Percentiles rank a stretch among this genome's conserved stretches.
Evolutionary conservation across 2,797 vertebrate species (phyloP).

Genomic region (Pseudochromis fuscus): DNA sequence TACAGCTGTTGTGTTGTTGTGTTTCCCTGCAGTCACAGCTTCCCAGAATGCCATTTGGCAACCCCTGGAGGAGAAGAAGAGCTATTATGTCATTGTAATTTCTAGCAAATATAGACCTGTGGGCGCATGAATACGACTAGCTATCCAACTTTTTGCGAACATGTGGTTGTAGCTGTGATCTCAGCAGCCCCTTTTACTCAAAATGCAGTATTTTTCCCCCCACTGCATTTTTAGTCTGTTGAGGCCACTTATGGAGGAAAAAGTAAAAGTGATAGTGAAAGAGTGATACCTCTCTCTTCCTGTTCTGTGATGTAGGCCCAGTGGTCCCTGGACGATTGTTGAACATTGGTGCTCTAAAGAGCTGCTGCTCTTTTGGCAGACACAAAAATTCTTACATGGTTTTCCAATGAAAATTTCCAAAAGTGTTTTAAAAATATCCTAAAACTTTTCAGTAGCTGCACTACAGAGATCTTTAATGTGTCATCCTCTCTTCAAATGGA

Average conservation of each 20-base stretch:
- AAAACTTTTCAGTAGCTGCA: background rate
- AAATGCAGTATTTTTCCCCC: conserved; percentile 33
- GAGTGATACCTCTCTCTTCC: conserved; percentile 24
- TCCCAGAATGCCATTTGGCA: conserved; percentile 25
- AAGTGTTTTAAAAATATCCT: background rate
- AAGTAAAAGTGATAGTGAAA: conserved; percentile 37
- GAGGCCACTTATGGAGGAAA: conserved; percentile 40
- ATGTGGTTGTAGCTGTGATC: conserved; percentile 35
- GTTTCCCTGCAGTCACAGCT: background rate
- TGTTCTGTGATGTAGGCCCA: conserved; percentile 32
- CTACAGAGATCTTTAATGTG: background rate
- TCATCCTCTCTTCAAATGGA: background rate
- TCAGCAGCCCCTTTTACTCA: conserved; percentile 22
- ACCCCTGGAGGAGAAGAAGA: conserved; percentile 17
- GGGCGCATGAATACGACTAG: conserved; percentile 19
- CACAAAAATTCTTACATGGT: background rate
- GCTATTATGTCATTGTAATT: conserved; percentile 30
- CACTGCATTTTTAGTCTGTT: conserved; percentile 27
- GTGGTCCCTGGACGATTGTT: conserved; percentile 6
- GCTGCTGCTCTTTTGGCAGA: conserved; percentile 1
- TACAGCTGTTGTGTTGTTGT: background rate
- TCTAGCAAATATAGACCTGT: conserved; percentile 34
- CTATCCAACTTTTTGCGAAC: conserved; percentile 29
- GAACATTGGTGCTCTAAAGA: conserved; percentile 1
- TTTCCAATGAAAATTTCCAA: background rate